Evolutionary conservation across 1,140 invertebrate species (phyloP), one percentile per base, ranked within the genome.

Genomic region (Drosophila kurseongensis): DNA sequence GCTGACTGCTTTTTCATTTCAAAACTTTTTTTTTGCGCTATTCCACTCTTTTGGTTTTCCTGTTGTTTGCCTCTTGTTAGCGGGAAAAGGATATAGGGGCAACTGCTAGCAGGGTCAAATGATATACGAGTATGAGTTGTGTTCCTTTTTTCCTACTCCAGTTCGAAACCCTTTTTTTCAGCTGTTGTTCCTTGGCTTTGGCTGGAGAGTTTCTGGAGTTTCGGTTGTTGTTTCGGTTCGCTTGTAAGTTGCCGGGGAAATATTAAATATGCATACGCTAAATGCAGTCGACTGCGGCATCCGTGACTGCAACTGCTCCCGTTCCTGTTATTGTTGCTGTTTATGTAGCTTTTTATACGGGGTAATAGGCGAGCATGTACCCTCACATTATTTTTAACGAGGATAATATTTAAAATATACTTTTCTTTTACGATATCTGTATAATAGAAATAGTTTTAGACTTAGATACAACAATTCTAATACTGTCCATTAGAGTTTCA

Each of bases 1-100:
- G 84, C 84, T 89, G 84, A 89, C 84, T 89, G 84, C 85, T 89
- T 89, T 88, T 89, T 89, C 84, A 89, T 88, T 88, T 88, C 79
- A 71, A 89, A 78, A 89, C 59, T 72, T 89, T 86, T 85, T 86
- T 80, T 72, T 44, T 57, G 32, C 63, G 13, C 67, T 55, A 23
- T 32, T 48, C 14, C 50, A 58, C 65, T 51, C 58, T 36, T 67
- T 59, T 45, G 58, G 54, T 65, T 65, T 66, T 75, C 54, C 60
- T 62, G 61, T 68, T 79, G 80, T 84, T 78, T 66, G 66, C 72
- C 82, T 80, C 83, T 89, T 86, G 83, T 86, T 88, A 88, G 83
- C 79, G 63, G 42, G 2, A 35, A 52, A 67, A 72, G 51, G 75
- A 44, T n/a, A 40, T 7, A 35, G 45, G 79, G 45, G 52, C 8